These are phyloP conservation scores for Gymnobelideus leadbeateri DNA, from an alignment of 2,113 vertebrate genomes.

Conservation along the genomic window DNA sequence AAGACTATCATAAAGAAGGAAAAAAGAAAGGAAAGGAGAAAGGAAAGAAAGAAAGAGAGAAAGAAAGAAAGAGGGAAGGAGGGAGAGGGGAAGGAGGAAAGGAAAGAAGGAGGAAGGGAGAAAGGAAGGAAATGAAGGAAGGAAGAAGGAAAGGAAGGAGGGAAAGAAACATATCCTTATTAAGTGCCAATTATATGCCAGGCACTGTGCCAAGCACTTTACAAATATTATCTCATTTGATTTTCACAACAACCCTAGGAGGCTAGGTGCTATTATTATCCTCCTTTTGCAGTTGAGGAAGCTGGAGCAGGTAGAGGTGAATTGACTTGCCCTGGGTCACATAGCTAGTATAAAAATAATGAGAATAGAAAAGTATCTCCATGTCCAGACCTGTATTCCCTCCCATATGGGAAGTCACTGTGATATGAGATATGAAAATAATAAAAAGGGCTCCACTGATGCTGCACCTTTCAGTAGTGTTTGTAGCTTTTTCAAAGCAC, in stretches of 20 bases:
- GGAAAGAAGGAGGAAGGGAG: neutral
- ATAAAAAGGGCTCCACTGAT: neutral
- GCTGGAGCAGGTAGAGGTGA: neutral
- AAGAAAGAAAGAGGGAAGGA: neutral
- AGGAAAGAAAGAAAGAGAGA: neutral
- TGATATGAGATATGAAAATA: neutral
- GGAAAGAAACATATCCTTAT: neutral
- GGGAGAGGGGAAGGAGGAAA: too few species aligned
- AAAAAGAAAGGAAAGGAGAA: neutral
- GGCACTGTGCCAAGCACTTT: neutral
- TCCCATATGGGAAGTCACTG: neutral
- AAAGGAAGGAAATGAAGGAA: neutral
- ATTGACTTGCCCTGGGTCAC: neutral
- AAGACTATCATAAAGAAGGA: neutral
- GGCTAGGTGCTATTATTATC: neutral
- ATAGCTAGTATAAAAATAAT: conserved; percentile 3
- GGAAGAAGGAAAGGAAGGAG: too few species aligned
- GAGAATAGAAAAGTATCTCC: neutral
- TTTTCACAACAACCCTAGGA: neutral
- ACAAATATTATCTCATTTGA: neutral
- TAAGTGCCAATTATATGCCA: neutral
- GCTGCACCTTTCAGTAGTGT: neutral
- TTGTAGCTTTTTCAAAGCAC: neutral
- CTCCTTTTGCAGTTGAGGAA: neutral
- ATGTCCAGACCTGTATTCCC: neutral